Evolutionary conservation across 2,888 invertebrate species (phyloP), one percentile per base, ranked within the genome.

Genomic region (Tricholauxania praeusta): DNA sequence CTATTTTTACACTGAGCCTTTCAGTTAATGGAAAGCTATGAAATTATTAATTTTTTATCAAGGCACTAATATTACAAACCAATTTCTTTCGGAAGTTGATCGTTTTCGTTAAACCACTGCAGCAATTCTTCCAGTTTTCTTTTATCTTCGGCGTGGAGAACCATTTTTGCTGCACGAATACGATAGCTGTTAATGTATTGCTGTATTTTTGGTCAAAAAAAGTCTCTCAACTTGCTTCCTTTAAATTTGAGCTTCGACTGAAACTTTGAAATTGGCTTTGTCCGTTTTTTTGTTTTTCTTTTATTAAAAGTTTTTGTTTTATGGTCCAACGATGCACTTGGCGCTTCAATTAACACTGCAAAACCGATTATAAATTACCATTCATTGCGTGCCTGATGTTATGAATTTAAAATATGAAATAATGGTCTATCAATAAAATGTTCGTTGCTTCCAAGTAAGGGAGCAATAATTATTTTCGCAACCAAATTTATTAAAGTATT

Each of bases 1-100:
- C 1, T 22, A 4, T 4, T 28, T 28, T 28, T 28, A 28, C 4
- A 28, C 28, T 4, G 28, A 28, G 28, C 28, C 28, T 3, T 28
- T 28, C 28, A 28, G 28, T 28, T 28, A 28, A 28, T 28, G 28
- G 28, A 28, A 28, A 4, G 4, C 28, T 28, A 28, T 28, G 28
- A 28, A 28, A 28, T 28, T 3, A 28, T 3, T 3, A 28, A 22
- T 22, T 22, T 22, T 22, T 22, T 22, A 2, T 28, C 28, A 28
- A 28, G 28, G 3, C 39, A 39, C 39, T 39, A 1, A 39, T 10
- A 39, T 39, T 19, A 66, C 74, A 67, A 60, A 83, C 84, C 83
- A 75, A 84, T 85, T 77, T 82, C 79, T 70, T 80, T 78, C 8
- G 84, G 84, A 47, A 84, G 71, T 68, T 80, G 82, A 55, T 82